phyloP scores from a whole-genome alignment of 1,140 invertebrate genomes.

The Drosophila hydei region DNA sequence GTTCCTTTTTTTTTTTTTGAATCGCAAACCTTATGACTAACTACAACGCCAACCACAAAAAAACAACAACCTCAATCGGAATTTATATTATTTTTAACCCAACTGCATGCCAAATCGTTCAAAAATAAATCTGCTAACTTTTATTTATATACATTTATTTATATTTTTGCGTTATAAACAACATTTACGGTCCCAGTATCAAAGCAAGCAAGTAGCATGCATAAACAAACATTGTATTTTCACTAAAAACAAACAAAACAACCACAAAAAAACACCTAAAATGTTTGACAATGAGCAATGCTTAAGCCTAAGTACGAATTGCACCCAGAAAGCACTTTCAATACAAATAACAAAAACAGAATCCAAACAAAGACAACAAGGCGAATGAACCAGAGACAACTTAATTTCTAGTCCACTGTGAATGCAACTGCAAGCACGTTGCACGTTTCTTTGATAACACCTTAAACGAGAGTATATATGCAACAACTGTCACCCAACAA shows the following conservation, averaged over 20 bases:
- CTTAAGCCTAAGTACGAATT: conserved; percentile 56
- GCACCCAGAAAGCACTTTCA: conserved; percentile 42
- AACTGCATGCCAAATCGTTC: conserved; percentile 3
- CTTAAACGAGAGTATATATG: conserved; percentile 4
- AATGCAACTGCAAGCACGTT: conserved; percentile 35
- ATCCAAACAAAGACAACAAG: conserved; percentile 14
- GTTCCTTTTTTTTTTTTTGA: conserved; percentile 19
- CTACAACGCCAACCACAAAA: conserved; percentile 34
- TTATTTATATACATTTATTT: conserved; percentile 5
- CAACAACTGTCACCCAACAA: conserved; percentile 32
- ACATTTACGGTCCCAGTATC: conserved; percentile 42
- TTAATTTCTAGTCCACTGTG: conserved; percentile 38
- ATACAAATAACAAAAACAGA: conserved; percentile 21
- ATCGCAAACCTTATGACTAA: conserved; percentile 33
- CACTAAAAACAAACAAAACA: conserved; percentile 15
- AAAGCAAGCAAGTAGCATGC: conserved; percentile 71
- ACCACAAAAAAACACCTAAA: neutral
- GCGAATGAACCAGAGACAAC: conserved; percentile 21
- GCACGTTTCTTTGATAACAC: conserved; percentile 33
- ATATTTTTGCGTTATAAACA: conserved; percentile 1
- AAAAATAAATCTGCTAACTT: conserved; percentile 8
- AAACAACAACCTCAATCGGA: conserved; percentile 43
- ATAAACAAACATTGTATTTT: conserved; percentile 2
- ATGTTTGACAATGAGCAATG: conserved; percentile 30
- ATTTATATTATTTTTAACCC: conserved; percentile 15